Percentiles rank a stretch among this genome's conserved stretches.
Evolutionary conservation across 2,888 invertebrate species (phyloP).

Genomic region (Thecophora atra): DNA sequence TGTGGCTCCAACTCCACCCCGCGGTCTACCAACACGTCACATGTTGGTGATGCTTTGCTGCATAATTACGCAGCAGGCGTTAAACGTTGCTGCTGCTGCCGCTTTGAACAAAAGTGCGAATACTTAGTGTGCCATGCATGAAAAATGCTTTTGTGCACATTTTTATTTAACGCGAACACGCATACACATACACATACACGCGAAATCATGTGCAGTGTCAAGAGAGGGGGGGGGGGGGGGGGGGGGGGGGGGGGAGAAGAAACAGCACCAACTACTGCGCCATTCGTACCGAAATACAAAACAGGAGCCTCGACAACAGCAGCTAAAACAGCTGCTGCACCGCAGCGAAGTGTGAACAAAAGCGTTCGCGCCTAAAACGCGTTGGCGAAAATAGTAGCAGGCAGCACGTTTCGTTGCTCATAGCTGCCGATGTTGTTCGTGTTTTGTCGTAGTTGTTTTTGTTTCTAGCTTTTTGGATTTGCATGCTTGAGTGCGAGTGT

Average conservation of each 20-base stretch:
- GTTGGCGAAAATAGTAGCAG: constrained; percentile 14
- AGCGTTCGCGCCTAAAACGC: constrained; percentile 31
- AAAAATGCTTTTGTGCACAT: constrained; percentile 31
- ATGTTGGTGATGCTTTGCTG: neutral
- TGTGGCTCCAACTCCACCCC: neutral
- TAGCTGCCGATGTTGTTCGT: neutral
- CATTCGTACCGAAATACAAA: neutral
- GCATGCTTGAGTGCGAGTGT: constrained; percentile 19
- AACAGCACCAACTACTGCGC: neutral
- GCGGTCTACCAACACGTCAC: neutral
- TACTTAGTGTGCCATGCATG: constrained; percentile 26
- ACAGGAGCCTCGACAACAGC: neutral
- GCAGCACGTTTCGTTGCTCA: neutral
- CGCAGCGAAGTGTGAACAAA: constrained; percentile 32
- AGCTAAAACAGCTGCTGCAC: neutral
- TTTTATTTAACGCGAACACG: constrained; percentile 31
- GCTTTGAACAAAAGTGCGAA: constrained; percentile 11
- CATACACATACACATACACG: neutral
- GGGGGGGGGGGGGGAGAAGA: neutral
- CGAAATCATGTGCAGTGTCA: constrained; percentile 19
- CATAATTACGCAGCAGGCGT: constrained; percentile 26
- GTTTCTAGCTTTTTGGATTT: neutral
- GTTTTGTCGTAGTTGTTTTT: constrained; percentile 7
- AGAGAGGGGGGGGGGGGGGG: neutral
- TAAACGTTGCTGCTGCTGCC: constrained; percentile 13